Evolutionary conservation across 2,797 vertebrate species (phyloP), one percentile per base, ranked within the genome.

Genomic region (Malacoctenus gilli): DNA sequence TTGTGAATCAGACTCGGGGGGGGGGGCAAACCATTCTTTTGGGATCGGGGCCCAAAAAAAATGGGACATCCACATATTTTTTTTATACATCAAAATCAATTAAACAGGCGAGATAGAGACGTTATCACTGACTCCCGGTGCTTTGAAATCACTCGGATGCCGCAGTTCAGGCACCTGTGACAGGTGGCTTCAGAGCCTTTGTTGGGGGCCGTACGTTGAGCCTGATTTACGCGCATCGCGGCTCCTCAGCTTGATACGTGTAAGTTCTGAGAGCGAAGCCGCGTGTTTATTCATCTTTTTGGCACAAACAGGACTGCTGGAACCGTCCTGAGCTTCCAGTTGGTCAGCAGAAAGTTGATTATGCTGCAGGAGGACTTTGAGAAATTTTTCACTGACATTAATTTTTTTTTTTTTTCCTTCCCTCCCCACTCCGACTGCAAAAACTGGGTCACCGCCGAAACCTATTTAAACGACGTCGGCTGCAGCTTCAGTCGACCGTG

Each of bases 321-420:
- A 44, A 32, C 32, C 16, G 31, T 16, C 31, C 4, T 19, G 7
- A 30, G 14, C 30, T 49, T 25, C 8, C 13, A 23, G 42, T 31
- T 38, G 48, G n/a, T 43, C 49, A 56, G 41, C 55, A 42, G 30
- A 52, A 59, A 54, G 5, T 7, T 28, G 15, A 30, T 22, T 28
- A 36, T 59, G 44, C 43, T 22, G 48, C 13, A 22, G 19, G 14
- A 50, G 16, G 31, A 35, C 34, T 53, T 42, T n/a, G 12, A 42
- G 16, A 18, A 15, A 28, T 20, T 30, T n/a, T 49, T 49, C 28
- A 38, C 16, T 32, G 30, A 28, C 8, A 19, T 31, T 12, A 14
- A 39, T 30, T 34, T 51, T 14, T 22, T 37, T 18, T 16, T 8
- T 35, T n/a, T n/a, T n/a, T n/a, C n/a, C n/a, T n/a, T n/a, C n/a